A percentile compares a stretch with the other conserved stretches of the same genome.
These are phyloP conservation scores for Uloborus diversus DNA, from an alignment of 1,140 invertebrate species.

Conservation along the genomic window DNA sequence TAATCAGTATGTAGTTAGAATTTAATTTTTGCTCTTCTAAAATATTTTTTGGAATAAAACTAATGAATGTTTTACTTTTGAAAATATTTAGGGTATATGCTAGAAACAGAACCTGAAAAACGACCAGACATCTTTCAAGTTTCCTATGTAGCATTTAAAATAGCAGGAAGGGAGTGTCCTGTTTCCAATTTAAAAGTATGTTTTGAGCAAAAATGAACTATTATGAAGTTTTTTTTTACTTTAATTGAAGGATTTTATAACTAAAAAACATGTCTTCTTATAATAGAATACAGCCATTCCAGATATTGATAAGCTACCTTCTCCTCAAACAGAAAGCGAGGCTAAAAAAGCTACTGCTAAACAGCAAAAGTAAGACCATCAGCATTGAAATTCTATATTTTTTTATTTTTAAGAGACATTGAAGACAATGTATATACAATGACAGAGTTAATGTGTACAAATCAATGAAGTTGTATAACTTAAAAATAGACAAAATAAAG, in stretches of 20 bases:
- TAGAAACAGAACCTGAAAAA: slow-evolving; percentile 82
- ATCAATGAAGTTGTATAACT: too few species aligned
- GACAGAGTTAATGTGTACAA: too few species aligned
- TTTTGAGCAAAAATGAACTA: slow-evolving; percentile 2
- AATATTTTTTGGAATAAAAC: too few species aligned
- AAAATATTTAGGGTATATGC: slow-evolving; percentile 81
- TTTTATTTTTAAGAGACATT: too few species aligned
- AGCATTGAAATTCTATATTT: too few species aligned
- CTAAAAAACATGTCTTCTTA: slow-evolving; percentile 17
- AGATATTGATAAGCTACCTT: slow-evolving; percentile 73
- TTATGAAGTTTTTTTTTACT: background rate
- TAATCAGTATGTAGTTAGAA: slow-evolving; percentile 67
- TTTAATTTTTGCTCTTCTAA: background rate
- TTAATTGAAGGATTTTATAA: background rate
- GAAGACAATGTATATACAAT: too few species aligned
- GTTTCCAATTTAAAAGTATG: slow-evolving; percentile 85
- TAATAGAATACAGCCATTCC: slow-evolving; percentile 74
- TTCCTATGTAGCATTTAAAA: slow-evolving; percentile 78
- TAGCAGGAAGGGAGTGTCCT: slow-evolving; percentile 79
- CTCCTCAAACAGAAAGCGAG: slow-evolving; percentile 74
- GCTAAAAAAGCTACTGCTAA: slow-evolving; percentile 54
- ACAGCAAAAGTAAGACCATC: slow-evolving; percentile 29
- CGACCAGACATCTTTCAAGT: slow-evolving; percentile 92
- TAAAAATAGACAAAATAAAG: too few species aligned
- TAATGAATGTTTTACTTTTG: background rate